Percentiles rank a stretch among this genome's conserved stretches.
Conservation (phyloP, 2,797 vertebrate genomes). For the Typhlichthys eigenmanni region DNA sequence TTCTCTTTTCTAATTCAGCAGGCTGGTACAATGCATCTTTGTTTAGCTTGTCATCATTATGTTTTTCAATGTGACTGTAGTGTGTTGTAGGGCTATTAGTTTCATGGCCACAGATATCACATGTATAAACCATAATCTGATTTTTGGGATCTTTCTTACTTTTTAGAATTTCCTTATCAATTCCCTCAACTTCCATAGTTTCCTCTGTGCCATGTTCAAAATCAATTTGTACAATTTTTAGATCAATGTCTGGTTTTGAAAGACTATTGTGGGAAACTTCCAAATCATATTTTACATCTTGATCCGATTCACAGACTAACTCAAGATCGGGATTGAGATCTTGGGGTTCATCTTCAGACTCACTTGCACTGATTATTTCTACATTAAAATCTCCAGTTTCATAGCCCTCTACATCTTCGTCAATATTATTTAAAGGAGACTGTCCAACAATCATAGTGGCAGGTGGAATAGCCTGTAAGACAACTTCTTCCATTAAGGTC, state of each 20-base stretch:
- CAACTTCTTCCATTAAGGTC: constrained; percentile 15
- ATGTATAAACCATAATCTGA: constrained; percentile 57
- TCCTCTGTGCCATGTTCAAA: constrained; percentile 45
- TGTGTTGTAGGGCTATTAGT: constrained; percentile 52
- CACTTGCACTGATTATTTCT: constrained; percentile 74
- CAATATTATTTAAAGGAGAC: constrained; percentile 23
- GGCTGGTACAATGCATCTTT: constrained; percentile 44
- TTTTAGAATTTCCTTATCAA: constrained; percentile 71
- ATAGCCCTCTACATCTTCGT: constrained; percentile 61
- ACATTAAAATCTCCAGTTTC: constrained; percentile 70
- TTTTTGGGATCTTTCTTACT: constrained; percentile 60
- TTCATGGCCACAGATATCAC: constrained; percentile 64
- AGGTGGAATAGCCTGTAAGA: constrained; percentile 25
- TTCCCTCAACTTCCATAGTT: constrained; percentile 32
- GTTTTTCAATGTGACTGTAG: constrained; percentile 58
- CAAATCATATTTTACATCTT: constrained; percentile 62
- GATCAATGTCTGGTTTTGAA: constrained; percentile 64
- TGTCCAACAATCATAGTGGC: constrained; percentile 29
- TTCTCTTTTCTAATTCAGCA: constrained; percentile 59
- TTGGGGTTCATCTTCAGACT: constrained; percentile 65
- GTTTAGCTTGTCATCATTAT: constrained; percentile 45
- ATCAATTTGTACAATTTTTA: constrained; percentile 78
- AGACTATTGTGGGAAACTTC: constrained; percentile 17
- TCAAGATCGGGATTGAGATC: constrained; percentile 72
- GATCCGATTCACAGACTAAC: constrained; percentile 76